Evolutionary conservation across 1,140 invertebrate genomes (phyloP), one percentile per base, ranked within the genome.

Genomic region (Polypedilum vanderplanki): DNA sequence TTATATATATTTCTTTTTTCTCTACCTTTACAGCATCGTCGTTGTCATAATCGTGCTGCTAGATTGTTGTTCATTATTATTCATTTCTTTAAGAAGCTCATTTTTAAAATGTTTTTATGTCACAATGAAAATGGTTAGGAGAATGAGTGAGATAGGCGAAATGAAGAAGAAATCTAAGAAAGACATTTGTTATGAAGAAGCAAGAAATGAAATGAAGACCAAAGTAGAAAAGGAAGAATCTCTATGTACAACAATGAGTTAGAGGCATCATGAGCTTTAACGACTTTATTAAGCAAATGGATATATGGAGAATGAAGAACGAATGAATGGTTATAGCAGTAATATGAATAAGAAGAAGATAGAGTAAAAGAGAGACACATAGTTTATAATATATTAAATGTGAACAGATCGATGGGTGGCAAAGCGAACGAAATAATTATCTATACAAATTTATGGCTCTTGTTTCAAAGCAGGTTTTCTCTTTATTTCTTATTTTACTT

Each of bases 391-490:
- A 33, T 33, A 33, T 1, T 33, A 33, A 33, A 33, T 33, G 24
- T 57, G 46, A n/a, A 57, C n/a, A 57, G 46, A 57, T 57, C 46
- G 46, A 57, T 57, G 46, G 46, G 46, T 57, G 46, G 46, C 46
- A 57, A 57, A 57, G 46, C 46, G 46, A 57, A 57, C 46, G 46
- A 57, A 57, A 57, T 57, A 57, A 57, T 57, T 57, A 57, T 57
- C 46, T 57, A 57, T 57, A 57, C 46, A 57, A 57, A 57, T 57
- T 57, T 57, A 57, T 57, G 46, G 46, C 46, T 57, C 46, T 57
- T 57, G 46, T 57, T 57, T 57, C 46, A 57, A 57, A 57, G 46
- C 46, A n/a, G 46, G 46, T 57, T 57, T 57, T 57, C n/a, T n/a
- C n/a, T n/a, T n/a, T n/a, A n/a, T n/a, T n/a, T n/a, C 12, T 57